These are phyloP conservation scores for Lanistes nyassanus DNA, from an alignment of 1,140 invertebrate genomes.

Conservation along the genomic window DNA sequence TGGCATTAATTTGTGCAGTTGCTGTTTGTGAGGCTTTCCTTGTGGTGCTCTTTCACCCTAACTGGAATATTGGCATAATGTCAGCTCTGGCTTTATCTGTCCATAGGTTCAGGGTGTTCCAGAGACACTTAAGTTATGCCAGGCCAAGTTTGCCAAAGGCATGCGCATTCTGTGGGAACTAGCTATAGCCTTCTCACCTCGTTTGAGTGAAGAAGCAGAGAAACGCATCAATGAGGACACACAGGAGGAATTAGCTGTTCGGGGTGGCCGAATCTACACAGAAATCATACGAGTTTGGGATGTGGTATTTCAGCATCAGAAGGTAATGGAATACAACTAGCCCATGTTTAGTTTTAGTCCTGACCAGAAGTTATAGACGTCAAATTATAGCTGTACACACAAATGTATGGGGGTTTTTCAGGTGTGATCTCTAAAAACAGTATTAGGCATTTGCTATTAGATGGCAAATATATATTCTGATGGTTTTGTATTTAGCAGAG, in stretches of 20 bases:
- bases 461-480: too few relatives aligned
- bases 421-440: too few relatives aligned
- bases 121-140: slow-evolving; percentile 47
- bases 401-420: too few relatives aligned
- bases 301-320: slow-evolving; percentile 54
- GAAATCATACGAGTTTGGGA: slow-evolving; percentile 63
- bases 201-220: slow-evolving; percentile 50
- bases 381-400: too few relatives aligned
- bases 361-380: too few relatives aligned
- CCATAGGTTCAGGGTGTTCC: slow-evolving; percentile 41
- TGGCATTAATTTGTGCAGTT: too few relatives aligned
- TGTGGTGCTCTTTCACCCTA: neutral
- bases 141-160: slow-evolving; percentile 51
- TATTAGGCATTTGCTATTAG: too few relatives aligned
- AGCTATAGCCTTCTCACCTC: slow-evolving; percentile 58
- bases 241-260: slow-evolving; percentile 33
- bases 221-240: slow-evolving; percentile 35
- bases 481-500: too few relatives aligned
- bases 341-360: too few relatives aligned
- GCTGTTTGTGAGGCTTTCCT: too few relatives aligned
- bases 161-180: slow-evolving; percentile 57
- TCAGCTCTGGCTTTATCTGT: slow-evolving; percentile 2
- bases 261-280: slow-evolving; percentile 53
- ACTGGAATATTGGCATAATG: too few relatives aligned
- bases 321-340: slow-evolving; percentile 19